Evolutionary conservation across 2,113 vertebrate genomes (phyloP).

Genomic region (Caretta caretta): DNA sequence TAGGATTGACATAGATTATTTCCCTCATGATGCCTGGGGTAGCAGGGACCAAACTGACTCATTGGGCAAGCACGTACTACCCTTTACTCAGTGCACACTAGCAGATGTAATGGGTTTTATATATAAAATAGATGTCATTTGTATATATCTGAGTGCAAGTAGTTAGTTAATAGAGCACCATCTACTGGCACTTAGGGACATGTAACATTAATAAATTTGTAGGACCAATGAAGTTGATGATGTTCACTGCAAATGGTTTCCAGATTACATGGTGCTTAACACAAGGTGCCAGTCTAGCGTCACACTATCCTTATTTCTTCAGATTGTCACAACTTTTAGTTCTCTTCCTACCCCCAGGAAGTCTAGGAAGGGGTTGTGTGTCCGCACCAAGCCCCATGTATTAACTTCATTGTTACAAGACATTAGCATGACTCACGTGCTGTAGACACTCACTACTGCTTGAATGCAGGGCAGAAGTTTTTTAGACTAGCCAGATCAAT

Average conservation of each 20-base stretch:
- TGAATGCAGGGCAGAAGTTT: not conserved
- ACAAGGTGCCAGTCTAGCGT: not conserved
- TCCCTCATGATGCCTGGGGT: not conserved
- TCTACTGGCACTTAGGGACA: not conserved
- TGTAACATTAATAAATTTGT: not conserved
- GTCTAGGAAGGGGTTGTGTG: not conserved
- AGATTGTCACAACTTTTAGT: not conserved
- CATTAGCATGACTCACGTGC: not conserved
- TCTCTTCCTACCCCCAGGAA: not conserved
- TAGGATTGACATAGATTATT: not conserved
- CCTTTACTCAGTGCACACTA: not conserved
- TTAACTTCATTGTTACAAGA: not conserved
- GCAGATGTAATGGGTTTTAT: not conserved
- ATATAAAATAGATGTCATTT: not conserved
- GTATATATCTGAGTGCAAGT: not conserved
- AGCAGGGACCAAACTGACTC: not conserved
- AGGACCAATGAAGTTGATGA: fast-evolving
- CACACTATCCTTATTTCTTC: not conserved
- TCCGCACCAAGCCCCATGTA: not conserved
- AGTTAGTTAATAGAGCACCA: not conserved
- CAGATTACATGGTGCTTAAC: not conserved
- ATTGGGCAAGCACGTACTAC: not conserved
- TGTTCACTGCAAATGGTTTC: fast-evolving
- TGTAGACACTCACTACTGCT: not conserved
- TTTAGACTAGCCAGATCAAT: not conserved